phyloP scores from a whole-genome alignment of 2,888 invertebrate species.

The Sarcophaga carnaria region DNA sequence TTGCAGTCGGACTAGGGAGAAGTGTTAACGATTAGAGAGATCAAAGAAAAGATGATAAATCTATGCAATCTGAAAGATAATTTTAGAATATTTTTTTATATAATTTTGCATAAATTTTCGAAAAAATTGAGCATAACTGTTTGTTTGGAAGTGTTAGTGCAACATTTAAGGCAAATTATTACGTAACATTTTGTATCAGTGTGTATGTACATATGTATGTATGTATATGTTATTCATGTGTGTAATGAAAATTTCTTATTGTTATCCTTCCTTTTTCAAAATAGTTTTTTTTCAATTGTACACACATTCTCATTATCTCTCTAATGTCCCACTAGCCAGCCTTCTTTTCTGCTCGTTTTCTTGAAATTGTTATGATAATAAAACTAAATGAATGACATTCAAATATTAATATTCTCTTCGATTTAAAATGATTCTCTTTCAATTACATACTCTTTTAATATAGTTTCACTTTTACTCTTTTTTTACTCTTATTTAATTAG shows the following conservation, averaged over 20 bases:
- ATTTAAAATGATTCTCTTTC: neutral
- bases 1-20: too few species aligned
- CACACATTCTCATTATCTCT: neutral
- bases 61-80: too few species aligned
- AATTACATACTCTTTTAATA: neutral
- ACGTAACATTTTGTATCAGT: neutral
- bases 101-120: too few species aligned
- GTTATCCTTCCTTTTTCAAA: neutral
- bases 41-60: too few species aligned
- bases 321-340: neutral
- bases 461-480: neutral
- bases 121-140: too few species aligned
- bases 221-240: neutral
- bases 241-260: neutral
- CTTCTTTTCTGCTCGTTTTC: conserved; percentile 5
- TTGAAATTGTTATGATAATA: conserved; percentile 25
- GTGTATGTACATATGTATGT: conserved; percentile 16
- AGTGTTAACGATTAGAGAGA: too few species aligned
- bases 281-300: neutral
- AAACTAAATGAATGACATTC: conserved; percentile 41
- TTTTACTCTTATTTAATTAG: conserved; percentile 41
- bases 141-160: neutral
- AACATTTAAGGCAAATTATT: neutral
- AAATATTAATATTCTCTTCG: conserved; percentile 49
- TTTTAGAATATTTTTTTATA: too few species aligned